Evolutionary conservation across 2,797 vertebrate genomes (phyloP).

Genomic region (Syndactyla subalaris): DNA sequence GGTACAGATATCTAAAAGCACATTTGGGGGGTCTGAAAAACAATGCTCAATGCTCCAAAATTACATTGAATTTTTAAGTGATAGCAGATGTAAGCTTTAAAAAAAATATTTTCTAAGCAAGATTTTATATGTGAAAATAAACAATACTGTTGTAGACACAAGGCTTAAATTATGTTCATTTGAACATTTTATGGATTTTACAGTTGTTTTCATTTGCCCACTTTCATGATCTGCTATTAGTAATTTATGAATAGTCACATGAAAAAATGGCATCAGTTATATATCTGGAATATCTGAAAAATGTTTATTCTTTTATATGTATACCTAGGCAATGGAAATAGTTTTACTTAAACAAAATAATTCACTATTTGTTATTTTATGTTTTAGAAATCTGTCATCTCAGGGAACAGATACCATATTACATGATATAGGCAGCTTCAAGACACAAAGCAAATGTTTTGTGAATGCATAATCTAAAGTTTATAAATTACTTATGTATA

Average conservation of each 20-base stretch:
- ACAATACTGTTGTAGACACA: not conserved
- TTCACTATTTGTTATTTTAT: not conserved
- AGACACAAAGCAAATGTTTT: not conserved
- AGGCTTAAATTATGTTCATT: not conserved
- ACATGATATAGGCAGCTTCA: not conserved
- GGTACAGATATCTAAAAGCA: not conserved
- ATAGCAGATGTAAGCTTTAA: not conserved
- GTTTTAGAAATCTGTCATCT: slow-evolving; percentile 10
- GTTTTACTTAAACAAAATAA: not conserved
- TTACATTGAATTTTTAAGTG: not conserved
- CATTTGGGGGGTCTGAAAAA: not conserved
- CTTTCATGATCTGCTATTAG: not conserved
- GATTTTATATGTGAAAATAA: not conserved
- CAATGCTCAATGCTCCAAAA: not conserved
- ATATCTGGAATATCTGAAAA: not conserved
- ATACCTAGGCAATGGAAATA: not conserved
- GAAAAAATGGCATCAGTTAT: not conserved
- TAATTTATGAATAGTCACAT: not conserved
- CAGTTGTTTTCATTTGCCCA: not conserved
- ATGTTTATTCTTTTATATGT: not conserved
- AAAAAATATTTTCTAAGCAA: not conserved
- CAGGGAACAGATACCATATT: not conserved
- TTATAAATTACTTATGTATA: not conserved
- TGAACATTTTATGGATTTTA: not conserved
- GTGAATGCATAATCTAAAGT: not conserved